Evolutionary conservation across 2,888 invertebrate species (phyloP), one percentile per base, ranked within the genome.

Genomic region (Cepaea hortensis): DNA sequence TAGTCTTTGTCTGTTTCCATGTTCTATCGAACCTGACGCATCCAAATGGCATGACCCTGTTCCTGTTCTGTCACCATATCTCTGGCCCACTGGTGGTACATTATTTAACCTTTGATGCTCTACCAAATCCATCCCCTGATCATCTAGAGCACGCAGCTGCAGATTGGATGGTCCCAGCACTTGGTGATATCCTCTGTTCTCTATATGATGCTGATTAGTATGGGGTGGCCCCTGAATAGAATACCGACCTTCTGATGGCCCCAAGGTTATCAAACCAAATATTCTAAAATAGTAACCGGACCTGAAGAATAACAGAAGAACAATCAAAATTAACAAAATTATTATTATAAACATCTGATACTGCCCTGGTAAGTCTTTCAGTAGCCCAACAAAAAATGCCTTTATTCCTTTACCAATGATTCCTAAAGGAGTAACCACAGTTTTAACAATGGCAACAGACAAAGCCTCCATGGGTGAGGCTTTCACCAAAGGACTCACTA

Each of bases 401-500:
- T 68, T 76, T 20, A 87, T 84, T 35, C 82, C 87, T n/a, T 46
- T 48, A 15, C 87, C 87, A 84, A 87, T 76, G 23, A 87, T 83
- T 62, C 70, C 77, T 48, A 77, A 9, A 61, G 87, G 87, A 61
- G 84, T 15, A 3, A 83, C 65, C 61, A 87, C 3, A 48, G 84
- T 65, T 35, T 87, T 87, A 18, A 84, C 84, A 46, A 84, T 20
- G 23, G 84, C 87, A 61, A 87, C 73, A n/a, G 87, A 72, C 18
- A 77, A 48, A 13, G 84, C 87, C 84, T 85, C 73, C 20, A 81
- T 35, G 5, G 75, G 73, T 35, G 80, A 73, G 46, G 81, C 81
- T 23, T 80, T 85, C 4, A 81, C 75, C 11, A 81, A 9, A 48
- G 85, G 85, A n/a, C 75, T 81, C 46, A 85, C 85, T 20, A 81